Percentiles rank a stretch among this genome's conserved stretches.
Conservation (phyloP, 2,797 vertebrate species). For the Urophycis tenuis region DNA sequence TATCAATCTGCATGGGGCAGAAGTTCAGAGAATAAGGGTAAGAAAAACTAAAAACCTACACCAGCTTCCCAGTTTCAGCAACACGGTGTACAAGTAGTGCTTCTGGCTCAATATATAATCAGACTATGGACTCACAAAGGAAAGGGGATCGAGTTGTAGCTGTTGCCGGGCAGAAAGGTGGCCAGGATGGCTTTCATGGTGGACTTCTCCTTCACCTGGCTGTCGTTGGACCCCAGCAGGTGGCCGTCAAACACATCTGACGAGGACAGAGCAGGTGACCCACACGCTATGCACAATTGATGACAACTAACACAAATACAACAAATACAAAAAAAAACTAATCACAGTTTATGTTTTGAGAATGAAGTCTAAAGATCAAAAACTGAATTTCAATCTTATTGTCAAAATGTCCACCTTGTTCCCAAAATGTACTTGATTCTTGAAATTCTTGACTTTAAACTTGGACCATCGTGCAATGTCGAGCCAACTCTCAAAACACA, state of each 20-base stretch:
- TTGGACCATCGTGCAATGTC: background rate
- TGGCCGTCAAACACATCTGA: constrained; percentile 95
- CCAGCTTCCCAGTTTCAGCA: background rate
- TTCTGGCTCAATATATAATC: background rate
- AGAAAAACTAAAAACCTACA: background rate
- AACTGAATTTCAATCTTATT: background rate
- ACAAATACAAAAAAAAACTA: background rate
- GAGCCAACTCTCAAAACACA: background rate
- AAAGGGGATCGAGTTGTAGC: constrained; percentile 89
- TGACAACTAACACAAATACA: background rate
- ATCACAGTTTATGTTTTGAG: background rate
- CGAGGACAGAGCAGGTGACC: no score
- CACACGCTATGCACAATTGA: no score
- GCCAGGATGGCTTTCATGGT: constrained; percentile 99
- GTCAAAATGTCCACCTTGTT: background rate
- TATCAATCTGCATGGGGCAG: no score
- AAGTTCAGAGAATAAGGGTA: no score
- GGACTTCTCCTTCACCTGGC: constrained; percentile 97
- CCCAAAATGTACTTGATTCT: background rate
- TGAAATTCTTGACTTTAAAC: background rate
- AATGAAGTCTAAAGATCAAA: background rate
- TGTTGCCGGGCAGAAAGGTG: constrained; percentile 95
- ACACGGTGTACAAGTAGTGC: background rate
- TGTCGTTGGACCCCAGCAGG: constrained; percentile 86
- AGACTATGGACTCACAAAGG: constrained; percentile 83